Evolutionary conservation across 2,797 vertebrate genomes (phyloP), one percentile per base, ranked within the genome.

Genomic region (Microcaecilia unicolor): DNA sequence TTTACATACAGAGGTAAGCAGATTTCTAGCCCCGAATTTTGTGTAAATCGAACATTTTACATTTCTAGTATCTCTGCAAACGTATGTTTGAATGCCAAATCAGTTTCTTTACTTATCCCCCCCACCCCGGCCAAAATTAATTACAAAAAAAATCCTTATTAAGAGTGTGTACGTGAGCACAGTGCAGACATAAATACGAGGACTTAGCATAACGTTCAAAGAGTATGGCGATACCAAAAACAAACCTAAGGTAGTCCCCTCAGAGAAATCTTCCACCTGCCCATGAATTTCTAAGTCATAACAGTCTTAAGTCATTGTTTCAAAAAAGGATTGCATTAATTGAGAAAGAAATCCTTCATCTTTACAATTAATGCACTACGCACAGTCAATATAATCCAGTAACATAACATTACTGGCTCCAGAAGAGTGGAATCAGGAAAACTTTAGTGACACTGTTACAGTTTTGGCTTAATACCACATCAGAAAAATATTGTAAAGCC

Each of bases 91-190:
- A 70, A 72, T 60, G 18, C 36, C 38, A 27, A 58, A 70, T 34
- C 25, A 58, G 34, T 41, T 57, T 43, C 56, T 34, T 54, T 62
- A 64, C 34, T 55, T 58, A 51, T 62, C 70, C 71, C 70, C 71
- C 55, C 41, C 30, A 15, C 8, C 58, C 33, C n/a, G n/a, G n/a
- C n/a, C n/a, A n/a, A 45, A 28, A 30, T 48, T 37, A 19, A 34
- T 29, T n/a, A n/a, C n/a, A 46, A 67, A 65, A 41, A 31, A 42
- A 21, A 25, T 4, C 27, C 19, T 31, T 10, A 17, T 41, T 11
- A 36, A 43, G 37, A 47, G 31, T 34, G 33, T 16, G n/a, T n/a
- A 1, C 10, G 22, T 11, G 32, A 22, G 54, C 50, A 52, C 21
- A 37, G 44, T 4, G 44, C 21, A 57, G 54, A 55, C 17, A 25